Evolutionary conservation across 1,140 invertebrate species (phyloP), one percentile per base, ranked within the genome.

Genomic region (Calliopsis andreniformis): DNA sequence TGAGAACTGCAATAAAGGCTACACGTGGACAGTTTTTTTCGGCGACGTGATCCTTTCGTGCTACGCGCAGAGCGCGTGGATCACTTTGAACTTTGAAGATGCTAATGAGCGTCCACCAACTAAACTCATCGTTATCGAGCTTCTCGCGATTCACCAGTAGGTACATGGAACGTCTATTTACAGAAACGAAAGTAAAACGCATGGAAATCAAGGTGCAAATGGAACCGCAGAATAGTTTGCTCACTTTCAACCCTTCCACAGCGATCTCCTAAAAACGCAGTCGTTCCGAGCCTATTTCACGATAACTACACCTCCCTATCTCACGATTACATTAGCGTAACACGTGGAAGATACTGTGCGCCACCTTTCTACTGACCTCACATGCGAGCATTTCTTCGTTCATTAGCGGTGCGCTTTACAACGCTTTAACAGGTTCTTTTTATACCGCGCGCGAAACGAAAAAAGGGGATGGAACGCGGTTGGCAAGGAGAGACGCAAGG

Each of bases 401-500:
- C 62, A 45, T 67, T 55, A 28, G 71, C 51, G 49, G 62, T 35
- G 42, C 12, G 12, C 18, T 73, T 73, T 67, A 45, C 28, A 67
- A 32, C 51, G 28, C 10, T 75, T 58, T 67, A 75, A 75, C 62
- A n/a, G 61, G 49, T 45, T 39, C 42, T 58, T 75, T 75, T 75
- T 53, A 39, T 39, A 28, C 23, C 10, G 12, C 0, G 3, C 6
- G 3, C 10, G 12, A 20, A 51, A 45, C 7, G 39, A n/a, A 18
- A 18, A 39, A 39, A n/a, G 56, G 32, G 3, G n/a, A 10, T 18
- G 8, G 56, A 18, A 35, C n/a, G 16, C 3, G 42, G 5, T n/a
- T 18, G 4, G 47, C 5, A 0, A 1, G 10, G n/a, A 7, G 12
- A 18, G 47, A 18, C 12, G 2, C 10, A 4, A 16, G n/a, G 63